Evolutionary conservation across 2,888 invertebrate species (phyloP), one percentile per base, ranked within the genome.

Genomic region (Dolichopus griseipennis): DNA sequence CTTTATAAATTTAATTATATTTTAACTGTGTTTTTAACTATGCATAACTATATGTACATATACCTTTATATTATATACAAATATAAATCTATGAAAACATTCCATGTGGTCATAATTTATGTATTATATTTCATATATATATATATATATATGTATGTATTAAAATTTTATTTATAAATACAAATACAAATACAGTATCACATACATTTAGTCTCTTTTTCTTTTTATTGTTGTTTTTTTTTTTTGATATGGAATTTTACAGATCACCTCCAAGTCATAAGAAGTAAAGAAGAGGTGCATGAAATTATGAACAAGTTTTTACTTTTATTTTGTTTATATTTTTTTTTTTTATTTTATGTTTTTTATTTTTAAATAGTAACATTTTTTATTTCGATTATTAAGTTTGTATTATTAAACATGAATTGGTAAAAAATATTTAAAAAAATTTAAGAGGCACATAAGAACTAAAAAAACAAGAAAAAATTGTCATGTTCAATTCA

Each of bases 401-500:
- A 43, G 43, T 43, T 43, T 43, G 6, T 43, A 9, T 43, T 43
- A 43, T 52, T 52, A 15, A 52, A 52, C 52, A 7, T 15, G 52
- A 9, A 52, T 52, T 52, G 52, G 52, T 18, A 18, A 52, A 52
- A 52, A 18, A 27, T 27, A 27, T 27, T 52, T 2, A 15, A 52
- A 52, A 52, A 52, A 52, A 52, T 6, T 37, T 10, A 5, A 37
- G 37, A 37, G 8, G 12, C 8, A 18, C 9, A 15, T 7, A n/a
- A 52, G 15, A 52, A 52, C 2, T 1, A 52, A 43, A 12, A 18
- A 12, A 52, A 18, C 9, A 18, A 52, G 15, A 52, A 52, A 52
- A 52, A 52, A 52, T 52, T 52, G 52, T 52, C 52, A 52, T 52
- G 52, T 15, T 52, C 52, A 52, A 52, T 52, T 52, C 52, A 52